Evolutionary conservation across 1,140 invertebrate genomes (phyloP).

Genomic region (Macrobrachium rosenbergii): DNA sequence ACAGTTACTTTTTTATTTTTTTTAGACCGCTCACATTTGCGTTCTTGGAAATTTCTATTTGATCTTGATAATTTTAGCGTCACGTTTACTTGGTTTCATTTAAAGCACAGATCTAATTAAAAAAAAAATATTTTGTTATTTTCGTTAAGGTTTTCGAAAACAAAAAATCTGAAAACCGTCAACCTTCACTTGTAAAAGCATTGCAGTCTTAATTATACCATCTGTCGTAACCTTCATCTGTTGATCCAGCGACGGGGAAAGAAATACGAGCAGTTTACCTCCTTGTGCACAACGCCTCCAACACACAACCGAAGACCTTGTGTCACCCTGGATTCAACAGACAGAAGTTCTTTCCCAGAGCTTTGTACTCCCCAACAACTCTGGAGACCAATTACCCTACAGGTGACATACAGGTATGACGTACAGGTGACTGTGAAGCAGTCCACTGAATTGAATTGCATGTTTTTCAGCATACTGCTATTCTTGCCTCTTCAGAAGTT

Average conservation of each 20-base stretch:
- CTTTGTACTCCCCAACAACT: slow-evolving; percentile 38
- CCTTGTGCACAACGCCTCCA: slow-evolving; percentile 43
- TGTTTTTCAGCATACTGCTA: too few relatives aligned
- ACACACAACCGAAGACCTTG: slow-evolving; percentile 15
- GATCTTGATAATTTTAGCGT: too few relatives aligned
- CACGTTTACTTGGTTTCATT: too few relatives aligned
- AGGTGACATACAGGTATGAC: slow-evolving; percentile 25
- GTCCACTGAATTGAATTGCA: too few relatives aligned
- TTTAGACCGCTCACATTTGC: too few relatives aligned
- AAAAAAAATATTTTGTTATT: too few relatives aligned
- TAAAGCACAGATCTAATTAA: too few relatives aligned
- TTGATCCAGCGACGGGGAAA: background rate
- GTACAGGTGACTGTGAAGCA: background rate
- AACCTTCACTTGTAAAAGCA: background rate
- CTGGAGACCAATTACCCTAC: background rate
- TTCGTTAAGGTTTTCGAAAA: too few relatives aligned
- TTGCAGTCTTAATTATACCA: background rate
- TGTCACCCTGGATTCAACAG: slow-evolving; percentile 46
- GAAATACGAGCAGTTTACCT: slow-evolving; percentile 29
- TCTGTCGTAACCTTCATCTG: background rate
- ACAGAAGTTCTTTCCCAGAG: slow-evolving; percentile 27
- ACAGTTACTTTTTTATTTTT: too few relatives aligned
- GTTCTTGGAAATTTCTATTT: too few relatives aligned
- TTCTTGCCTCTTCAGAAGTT: too few relatives aligned
- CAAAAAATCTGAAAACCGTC: background rate